Conservation (phyloP, 2,797 vertebrate genomes). For the Prunella strophiata region DNA sequence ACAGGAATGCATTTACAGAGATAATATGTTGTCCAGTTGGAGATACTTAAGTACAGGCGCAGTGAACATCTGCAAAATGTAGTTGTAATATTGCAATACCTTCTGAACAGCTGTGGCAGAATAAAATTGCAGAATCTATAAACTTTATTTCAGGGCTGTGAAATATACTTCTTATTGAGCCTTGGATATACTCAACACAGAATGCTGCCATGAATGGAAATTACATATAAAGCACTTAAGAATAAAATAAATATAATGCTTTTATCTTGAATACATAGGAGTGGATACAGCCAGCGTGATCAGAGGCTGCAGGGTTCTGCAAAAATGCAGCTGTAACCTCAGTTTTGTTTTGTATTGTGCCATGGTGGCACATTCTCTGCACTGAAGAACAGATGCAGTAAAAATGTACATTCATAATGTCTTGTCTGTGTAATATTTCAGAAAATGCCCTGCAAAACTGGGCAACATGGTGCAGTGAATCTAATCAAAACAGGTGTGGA, state of each 20-base stretch:
- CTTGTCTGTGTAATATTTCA: not conserved
- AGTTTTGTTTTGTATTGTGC: not conserved
- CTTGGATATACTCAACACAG: not conserved
- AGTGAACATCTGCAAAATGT: slow-evolving; percentile 21
- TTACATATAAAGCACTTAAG: not conserved
- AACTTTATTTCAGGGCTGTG: not conserved
- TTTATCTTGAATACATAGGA: not conserved
- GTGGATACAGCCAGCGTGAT: not conserved
- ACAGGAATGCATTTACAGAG: not conserved
- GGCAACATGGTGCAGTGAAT: not conserved
- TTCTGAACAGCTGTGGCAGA: slow-evolving; percentile 9
- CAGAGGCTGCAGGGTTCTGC: not conserved
- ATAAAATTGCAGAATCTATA: slow-evolving; percentile 6
- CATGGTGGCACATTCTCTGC: not conserved
- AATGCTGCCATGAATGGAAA: not conserved
- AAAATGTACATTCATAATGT: not conserved
- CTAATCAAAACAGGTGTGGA: not conserved
- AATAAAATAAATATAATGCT: not conserved
- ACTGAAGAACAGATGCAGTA: not conserved
- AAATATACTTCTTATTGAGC: not conserved
- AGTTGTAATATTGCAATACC: not conserved
- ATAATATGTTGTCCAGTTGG: not conserved
- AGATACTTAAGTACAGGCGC: not conserved
- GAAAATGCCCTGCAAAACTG: not conserved
- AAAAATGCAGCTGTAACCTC: not conserved